These are phyloP conservation scores for Apolygus lucorum DNA, from an alignment of 1,140 invertebrate genomes.

Conservation along the genomic window DNA sequence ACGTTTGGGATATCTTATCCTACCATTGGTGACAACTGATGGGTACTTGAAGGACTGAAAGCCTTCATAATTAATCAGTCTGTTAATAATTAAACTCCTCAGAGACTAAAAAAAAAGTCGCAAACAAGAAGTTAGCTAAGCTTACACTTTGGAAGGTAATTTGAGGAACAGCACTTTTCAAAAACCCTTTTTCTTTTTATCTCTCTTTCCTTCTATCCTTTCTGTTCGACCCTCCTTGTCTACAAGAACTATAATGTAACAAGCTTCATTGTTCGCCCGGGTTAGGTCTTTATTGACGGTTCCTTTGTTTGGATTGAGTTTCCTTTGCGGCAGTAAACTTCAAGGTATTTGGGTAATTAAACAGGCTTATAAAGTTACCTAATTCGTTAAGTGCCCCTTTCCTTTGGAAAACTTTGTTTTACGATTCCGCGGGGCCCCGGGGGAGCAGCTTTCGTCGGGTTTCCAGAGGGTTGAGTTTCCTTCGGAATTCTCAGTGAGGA, in stretches of 20 bases:
- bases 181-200: not conserved
- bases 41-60: too few species aligned
- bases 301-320: not conserved
- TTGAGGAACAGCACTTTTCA: not conserved
- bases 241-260: not conserved
- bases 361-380: not conserved
- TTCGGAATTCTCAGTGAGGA: too few species aligned
- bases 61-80: too few species aligned
- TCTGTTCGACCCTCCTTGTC: not conserved
- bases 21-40: too few species aligned
- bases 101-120: too few species aligned
- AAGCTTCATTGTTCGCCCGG: not conserved
- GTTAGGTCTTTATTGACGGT: not conserved
- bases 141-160: not conserved
- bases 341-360: not conserved
- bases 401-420: too few species aligned
- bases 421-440: too few species aligned
- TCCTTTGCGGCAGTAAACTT: not conserved
- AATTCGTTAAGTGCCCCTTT: not conserved
- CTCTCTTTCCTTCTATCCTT: not conserved
- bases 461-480: too few species aligned
- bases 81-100: too few species aligned
- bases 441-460: too few species aligned
- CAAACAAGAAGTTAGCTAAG: too few species aligned
- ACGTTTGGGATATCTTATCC: too few species aligned